A percentile compares a stretch with the other conserved stretches of the same genome.
phyloP scores from a whole-genome alignment of 2,888 invertebrate genomes.

The Mellilla xanthometata region DNA sequence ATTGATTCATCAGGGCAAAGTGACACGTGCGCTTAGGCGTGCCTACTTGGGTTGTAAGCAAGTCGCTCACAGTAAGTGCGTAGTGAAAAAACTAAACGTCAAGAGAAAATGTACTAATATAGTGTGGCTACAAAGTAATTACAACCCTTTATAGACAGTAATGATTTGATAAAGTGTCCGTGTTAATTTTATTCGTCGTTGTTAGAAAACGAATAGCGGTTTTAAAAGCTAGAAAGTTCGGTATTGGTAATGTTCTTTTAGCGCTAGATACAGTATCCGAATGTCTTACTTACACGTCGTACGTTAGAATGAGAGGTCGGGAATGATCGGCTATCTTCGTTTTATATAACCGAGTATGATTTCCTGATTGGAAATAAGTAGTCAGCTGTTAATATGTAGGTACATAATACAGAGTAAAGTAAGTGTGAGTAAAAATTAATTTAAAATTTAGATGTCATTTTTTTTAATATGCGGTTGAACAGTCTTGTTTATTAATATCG shows the following conservation, averaged over 20 bases:
- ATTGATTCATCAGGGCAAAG: conserved; percentile 74
- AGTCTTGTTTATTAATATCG: no score
- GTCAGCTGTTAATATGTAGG: no score
- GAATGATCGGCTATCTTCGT: neutral
- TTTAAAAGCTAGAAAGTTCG: neutral
- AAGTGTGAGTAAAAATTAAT: no score
- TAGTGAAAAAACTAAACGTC: conserved; percentile 42
- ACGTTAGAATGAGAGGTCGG: neutral
- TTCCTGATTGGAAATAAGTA: no score
- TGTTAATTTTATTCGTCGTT: neutral
- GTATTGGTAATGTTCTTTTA: conserved; percentile 4
- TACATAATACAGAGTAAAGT: no score
- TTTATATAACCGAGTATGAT: no score
- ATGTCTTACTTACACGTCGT: neutral
- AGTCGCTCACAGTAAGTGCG: conserved; percentile 81
- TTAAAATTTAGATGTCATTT: no score
- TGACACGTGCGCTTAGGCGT: conserved; percentile 78
- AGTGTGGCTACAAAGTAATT: conserved; percentile 39
- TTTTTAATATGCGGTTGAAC: no score
- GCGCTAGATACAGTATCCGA: conserved; percentile 1
- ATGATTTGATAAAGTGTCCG: conserved; percentile 27
- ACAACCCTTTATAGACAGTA: conserved; percentile 36
- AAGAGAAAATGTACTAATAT: conserved; percentile 24
- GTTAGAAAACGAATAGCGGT: conserved; percentile 2
- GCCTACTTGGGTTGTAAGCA: conserved; percentile 82